Conservation (phyloP, 2,888 invertebrate genomes). For the Drosophila pegasa region DNA sequence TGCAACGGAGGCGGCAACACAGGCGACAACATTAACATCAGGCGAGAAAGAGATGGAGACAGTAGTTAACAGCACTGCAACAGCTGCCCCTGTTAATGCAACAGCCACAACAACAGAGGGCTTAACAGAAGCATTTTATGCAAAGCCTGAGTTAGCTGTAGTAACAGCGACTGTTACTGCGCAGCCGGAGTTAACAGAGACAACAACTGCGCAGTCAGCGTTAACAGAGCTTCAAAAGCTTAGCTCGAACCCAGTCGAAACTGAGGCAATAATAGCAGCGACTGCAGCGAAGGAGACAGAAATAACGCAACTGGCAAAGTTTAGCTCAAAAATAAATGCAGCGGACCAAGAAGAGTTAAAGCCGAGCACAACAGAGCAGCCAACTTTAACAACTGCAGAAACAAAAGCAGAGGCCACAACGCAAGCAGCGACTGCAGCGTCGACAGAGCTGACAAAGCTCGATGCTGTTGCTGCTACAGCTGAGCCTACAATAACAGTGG, state of each 20-base stretch:
- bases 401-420: background rate
- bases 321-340: background rate
- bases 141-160: conserved; percentile 8
- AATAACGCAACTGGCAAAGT: conserved; percentile 14
- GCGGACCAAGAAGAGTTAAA: background rate
- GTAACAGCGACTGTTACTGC: background rate
- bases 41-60: conserved; percentile 23
- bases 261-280: conserved; percentile 1
- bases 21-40: conserved; percentile 53
- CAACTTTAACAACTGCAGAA: background rate
- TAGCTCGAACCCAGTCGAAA: background rate
- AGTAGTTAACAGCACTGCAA: conserved; percentile 21
- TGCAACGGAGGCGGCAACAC: conserved; percentile 65
- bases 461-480: background rate
- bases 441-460: conserved; percentile 20
- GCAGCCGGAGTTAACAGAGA: conserved; percentile 2
- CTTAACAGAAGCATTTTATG: background rate
- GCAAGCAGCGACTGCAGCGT: background rate
- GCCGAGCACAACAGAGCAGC: background rate
- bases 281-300: background rate
- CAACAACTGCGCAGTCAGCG: background rate
- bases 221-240: background rate
- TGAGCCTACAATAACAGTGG: conserved; percentile 5
- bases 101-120: conserved; percentile 8
- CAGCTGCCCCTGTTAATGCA: background rate